Evolutionary conservation across 1,140 invertebrate species (phyloP), one percentile per base, ranked within the genome.

Genomic region (Venustaconcha ellipsiformis): DNA sequence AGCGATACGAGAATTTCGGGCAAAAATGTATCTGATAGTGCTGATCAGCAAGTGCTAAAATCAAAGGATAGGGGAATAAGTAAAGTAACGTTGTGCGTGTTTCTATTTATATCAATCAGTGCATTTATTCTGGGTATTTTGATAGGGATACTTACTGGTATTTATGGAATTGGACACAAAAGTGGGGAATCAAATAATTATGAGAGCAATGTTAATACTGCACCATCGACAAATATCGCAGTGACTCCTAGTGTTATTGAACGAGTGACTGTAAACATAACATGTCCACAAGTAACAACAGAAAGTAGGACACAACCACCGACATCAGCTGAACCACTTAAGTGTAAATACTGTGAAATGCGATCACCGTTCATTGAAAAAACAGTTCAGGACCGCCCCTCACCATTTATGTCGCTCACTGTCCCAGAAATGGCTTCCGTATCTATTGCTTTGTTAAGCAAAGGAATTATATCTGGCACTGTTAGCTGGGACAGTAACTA

Each of bases 351-450:
- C 13, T 72, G 70, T 48, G 30, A 60, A 18, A 57, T 48, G 57
- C 18, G 66, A 63, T 62, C 72, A 62, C 75, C 75, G 30, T 30
- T 56, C n/a, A 23, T 48, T 62, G 23, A 64, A 56, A 23, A 18
- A 48, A 65, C 57, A 2, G 57, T 68, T 57, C 64, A 72, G 57
- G 48, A 30, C 8, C 57, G 8, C 23, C 15, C 13, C 2, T 77
- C 75, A 14, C 64, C 64, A 23, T 77, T 77, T 56, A 58, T 70
- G 1, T 57, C 64, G 48, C 59, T 77, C 12, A 72, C 70, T 59
- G 58, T 48, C 37, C 20, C 72, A 4, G 75, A 77, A 72, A 68
- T 77, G 18, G 23, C 55, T 20, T 59, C 37, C 4, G 55, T 59
- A n/a, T 26, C 59, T 6, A 20, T 77, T 14, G 12, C 26, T 30